Conservation (phyloP, 2,113 vertebrate genomes). For the Scomber scombrus region DNA sequence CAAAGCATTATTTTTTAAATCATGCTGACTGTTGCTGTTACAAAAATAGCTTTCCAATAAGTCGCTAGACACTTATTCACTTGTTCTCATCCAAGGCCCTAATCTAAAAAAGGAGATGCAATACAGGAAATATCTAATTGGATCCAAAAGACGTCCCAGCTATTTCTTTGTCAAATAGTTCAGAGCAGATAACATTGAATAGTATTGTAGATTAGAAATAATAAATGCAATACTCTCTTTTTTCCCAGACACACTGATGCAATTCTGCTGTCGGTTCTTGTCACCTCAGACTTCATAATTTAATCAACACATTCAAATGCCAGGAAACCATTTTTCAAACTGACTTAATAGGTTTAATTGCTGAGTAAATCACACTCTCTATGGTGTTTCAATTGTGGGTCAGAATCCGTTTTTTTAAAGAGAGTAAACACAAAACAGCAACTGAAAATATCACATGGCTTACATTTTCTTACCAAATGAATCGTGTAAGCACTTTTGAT, state of each 20-base stretch:
- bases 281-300: slow-evolving; percentile 33
- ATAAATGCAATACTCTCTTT: slow-evolving; percentile 34
- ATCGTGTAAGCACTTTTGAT: background rate
- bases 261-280: background rate
- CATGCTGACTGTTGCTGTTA: too few species aligned
- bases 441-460: background rate
- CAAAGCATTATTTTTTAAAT: too few species aligned
- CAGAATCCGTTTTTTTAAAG: slow-evolving; percentile 54
- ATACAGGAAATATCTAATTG: slow-evolving; percentile 57
- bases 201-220: slow-evolving; percentile 23
- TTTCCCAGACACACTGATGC: slow-evolving; percentile 8
- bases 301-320: slow-evolving; percentile 36
- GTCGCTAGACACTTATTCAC: too few species aligned
- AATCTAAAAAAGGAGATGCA: slow-evolving; percentile 56
- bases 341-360: slow-evolving; percentile 59
- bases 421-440: background rate
- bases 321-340: slow-evolving; percentile 35
- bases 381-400: slow-evolving; percentile 14
- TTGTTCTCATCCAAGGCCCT: slow-evolving; percentile 42
- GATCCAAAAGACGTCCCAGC: slow-evolving; percentile 55
- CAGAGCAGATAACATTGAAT: slow-evolving; percentile 40
- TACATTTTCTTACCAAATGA: background rate
- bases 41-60: too few species aligned
- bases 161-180: slow-evolving; percentile 72
- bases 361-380: slow-evolving; percentile 46